These are phyloP conservation scores for Poeciliopsis paucimaculata DNA, from an alignment of 2,797 vertebrate species.

Conservation along the genomic window DNA sequence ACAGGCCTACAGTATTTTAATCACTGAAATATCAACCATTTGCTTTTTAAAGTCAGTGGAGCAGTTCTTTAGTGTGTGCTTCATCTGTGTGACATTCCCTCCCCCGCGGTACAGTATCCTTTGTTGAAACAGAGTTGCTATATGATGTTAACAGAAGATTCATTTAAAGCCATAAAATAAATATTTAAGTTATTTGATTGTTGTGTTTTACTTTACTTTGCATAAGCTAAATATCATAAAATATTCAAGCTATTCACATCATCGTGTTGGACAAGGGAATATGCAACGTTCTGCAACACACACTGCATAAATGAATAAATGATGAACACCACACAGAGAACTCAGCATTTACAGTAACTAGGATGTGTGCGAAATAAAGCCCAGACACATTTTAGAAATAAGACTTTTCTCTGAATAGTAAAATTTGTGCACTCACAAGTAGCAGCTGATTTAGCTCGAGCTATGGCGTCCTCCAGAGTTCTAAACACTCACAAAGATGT, in stretches of 20 bases:
- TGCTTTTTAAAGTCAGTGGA: conserved; percentile 35
- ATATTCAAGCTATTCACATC: not conserved
- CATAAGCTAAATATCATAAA: not conserved
- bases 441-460: not conserved
- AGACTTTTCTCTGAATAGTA: not conserved
- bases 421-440: not conserved
- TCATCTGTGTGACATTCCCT: conserved; percentile 40
- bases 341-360: not conserved
- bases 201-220: conserved; percentile 14
- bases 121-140: conserved; percentile 37
- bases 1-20: conserved; percentile 24
- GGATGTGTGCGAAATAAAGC: not conserved
- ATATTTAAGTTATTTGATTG: conserved; percentile 50
- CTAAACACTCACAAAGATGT: not conserved
- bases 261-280: not conserved
- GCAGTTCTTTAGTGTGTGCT: conserved; percentile 34
- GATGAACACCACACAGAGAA: not conserved
- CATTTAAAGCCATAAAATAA: conserved; percentile 69
- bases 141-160: conserved; percentile 34
- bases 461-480: not conserved
- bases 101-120: conserved; percentile 16
- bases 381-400: not conserved
- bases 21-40: conserved; percentile 58
- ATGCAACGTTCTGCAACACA: not conserved
- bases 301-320: not conserved